Evolutionary conservation across 2,113 vertebrate genomes (phyloP), one percentile per base, ranked within the genome.

Genomic region (Prunella fulvescens): DNA sequence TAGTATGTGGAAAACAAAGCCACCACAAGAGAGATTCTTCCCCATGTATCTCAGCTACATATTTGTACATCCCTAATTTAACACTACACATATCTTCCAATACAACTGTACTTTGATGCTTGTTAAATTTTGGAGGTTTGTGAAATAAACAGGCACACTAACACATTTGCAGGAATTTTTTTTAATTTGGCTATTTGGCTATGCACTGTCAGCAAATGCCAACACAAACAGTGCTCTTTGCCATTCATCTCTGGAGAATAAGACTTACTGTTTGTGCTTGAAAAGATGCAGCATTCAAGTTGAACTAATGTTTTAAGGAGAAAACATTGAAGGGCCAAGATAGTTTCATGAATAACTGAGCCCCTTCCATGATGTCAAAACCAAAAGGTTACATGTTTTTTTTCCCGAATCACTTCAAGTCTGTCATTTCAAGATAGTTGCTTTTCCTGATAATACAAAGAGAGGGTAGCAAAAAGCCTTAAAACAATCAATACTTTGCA

Each of bases 401-500:
- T 88, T 80, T 33, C 8, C 35, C 62, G 37, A 48, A 15, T 51
- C 19, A 48, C 16, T 88, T 90, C 51, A 83, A 86, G 14, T 7
- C 11, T 94, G 28, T 78, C 0, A 53, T 61, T 86, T 88, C 62
- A 90, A 93, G 74, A 86, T 35, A 77, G 58, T 54, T 85, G 20
- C 25, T 62, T 92, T 90, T 86, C 35, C 76, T 73, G 42, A 51
- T 72, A 84, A 70, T 37, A 73, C 1, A 5, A 77, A 84, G 14
- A 45, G 13, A 87, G 7, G 5, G 17, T 37, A 86, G 22, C 24
- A 85, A 77, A 92, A 94, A 76, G 9, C 53, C 31, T 71, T 81
- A 71, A 94, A 90, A 45, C 28, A 80, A 92, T 94, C 87, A 81
- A 87, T 94, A 93, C 22, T 67, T 91, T 64, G 39, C 24, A 91